These are phyloP conservation scores for Drosophila affinis DNA, from an alignment of 2,888 invertebrate species.

Conservation along the genomic window DNA sequence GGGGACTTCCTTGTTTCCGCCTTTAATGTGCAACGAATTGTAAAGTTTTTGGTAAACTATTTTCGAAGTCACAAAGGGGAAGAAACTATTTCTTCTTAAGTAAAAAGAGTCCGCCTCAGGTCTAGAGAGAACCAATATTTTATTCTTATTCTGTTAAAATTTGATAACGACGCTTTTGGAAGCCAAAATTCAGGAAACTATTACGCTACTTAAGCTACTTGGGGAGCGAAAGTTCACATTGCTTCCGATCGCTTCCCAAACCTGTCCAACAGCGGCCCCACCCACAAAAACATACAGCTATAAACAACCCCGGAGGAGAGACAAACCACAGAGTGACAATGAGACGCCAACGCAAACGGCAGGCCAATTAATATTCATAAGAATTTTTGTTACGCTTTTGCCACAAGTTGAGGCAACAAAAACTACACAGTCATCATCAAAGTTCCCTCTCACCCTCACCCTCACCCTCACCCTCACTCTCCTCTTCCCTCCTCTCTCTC, in stretches of 20 bases:
- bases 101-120: background rate
- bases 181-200: too few relatives aligned
- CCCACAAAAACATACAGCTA: constrained; percentile 24
- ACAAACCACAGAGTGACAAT: constrained; percentile 61
- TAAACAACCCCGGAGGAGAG: background rate
- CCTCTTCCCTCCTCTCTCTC: too few relatives aligned
- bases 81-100: background rate
- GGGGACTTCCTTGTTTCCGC: constrained; percentile 12
- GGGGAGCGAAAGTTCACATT: background rate
- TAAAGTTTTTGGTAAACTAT: constrained; percentile 33
- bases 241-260: constrained; percentile 16
- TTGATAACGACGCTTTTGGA: background rate
- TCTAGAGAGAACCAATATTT: too few relatives aligned
- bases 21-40: constrained; percentile 29
- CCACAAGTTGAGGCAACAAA: constrained; percentile 43
- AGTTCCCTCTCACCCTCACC: constrained; percentile 1
- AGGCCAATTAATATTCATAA: constrained; percentile 80
- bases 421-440: constrained; percentile 47
- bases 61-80: constrained; percentile 11
- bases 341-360: constrained; percentile 63
- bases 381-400: constrained; percentile 70
- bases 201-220: too few relatives aligned
- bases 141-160: background rate
- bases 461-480: too few relatives aligned
- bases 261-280: constrained; percentile 20